Conservation (phyloP, 2,888 invertebrate species). For the Petrophora chlorosata region DNA sequence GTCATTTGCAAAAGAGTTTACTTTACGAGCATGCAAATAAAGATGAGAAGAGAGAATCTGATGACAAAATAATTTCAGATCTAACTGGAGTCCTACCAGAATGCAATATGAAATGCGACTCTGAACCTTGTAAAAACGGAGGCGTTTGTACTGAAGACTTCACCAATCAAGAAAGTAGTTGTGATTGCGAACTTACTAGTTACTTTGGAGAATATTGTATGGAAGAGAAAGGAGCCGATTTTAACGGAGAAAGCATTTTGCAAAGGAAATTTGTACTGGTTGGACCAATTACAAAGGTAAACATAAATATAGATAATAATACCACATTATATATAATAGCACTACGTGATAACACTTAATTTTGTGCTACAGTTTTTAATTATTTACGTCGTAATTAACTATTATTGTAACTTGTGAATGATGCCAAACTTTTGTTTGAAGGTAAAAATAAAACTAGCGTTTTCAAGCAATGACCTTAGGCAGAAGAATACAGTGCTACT, state of each 20-base stretch:
- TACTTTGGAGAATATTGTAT: slow-evolving; percentile 95
- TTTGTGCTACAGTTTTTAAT: not conserved
- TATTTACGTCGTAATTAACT: not conserved
- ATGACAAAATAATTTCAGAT: slow-evolving; percentile 57
- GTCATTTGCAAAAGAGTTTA: too few species aligned
- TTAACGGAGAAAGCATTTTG: slow-evolving; percentile 93
- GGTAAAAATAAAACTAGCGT: slow-evolving; percentile 93
- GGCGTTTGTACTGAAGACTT: slow-evolving; percentile 96
- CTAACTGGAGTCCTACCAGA: slow-evolving; percentile 89
- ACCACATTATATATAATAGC: too few species aligned
- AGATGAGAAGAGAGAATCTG: too few species aligned
- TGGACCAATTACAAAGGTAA: slow-evolving; percentile 85
- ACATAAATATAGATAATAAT: slow-evolving; percentile 1
- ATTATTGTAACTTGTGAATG: too few species aligned
- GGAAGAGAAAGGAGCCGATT: slow-evolving; percentile 95
- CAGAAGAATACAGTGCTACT: slow-evolving; percentile 91
- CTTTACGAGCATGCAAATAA: too few species aligned
- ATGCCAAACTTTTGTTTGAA: slow-evolving; percentile 63
- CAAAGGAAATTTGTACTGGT: slow-evolving; percentile 90
- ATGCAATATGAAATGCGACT: slow-evolving; percentile 95
- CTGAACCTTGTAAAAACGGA: slow-evolving; percentile 93
- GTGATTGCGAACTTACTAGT: slow-evolving; percentile 94
- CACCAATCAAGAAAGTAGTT: slow-evolving; percentile 91
- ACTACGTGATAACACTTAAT: too few species aligned
- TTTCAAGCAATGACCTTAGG: slow-evolving; percentile 91